Evolutionary conservation across 2,888 invertebrate genomes (phyloP).

Genomic region (Rosalia funebris): DNA sequence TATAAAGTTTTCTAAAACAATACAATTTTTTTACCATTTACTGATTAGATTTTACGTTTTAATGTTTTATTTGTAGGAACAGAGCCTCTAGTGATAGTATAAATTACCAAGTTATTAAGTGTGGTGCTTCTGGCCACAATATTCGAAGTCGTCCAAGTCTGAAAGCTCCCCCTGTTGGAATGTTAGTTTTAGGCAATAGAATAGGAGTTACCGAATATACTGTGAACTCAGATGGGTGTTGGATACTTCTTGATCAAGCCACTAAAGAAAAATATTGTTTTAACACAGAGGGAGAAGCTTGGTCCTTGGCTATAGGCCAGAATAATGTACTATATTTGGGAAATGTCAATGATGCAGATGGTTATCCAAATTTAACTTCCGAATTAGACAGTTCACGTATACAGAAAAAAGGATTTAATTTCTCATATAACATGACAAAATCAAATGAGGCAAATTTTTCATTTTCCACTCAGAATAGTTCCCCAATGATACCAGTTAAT

Average conservation of each 20-base stretch:
- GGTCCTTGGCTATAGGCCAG: slow-evolving; percentile 75
- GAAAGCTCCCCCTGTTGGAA: slow-evolving; percentile 75
- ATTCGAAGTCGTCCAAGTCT: slow-evolving; percentile 75
- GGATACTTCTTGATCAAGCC: slow-evolving; percentile 73
- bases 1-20: no score
- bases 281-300: slow-evolving; percentile 74
- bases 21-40: no score
- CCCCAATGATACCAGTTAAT: slow-evolving; percentile 38
- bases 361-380: slow-evolving; percentile 44
- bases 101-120: slow-evolving; percentile 75
- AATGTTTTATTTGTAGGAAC: slow-evolving; percentile 31
- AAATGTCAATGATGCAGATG: slow-evolving; percentile 60
- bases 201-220: slow-evolving; percentile 74
- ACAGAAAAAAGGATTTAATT: slow-evolving; percentile 69
- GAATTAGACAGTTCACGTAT: slow-evolving; percentile 44
- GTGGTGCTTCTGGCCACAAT: slow-evolving; percentile 81
- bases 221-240: slow-evolving; percentile 72
- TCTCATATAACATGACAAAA: slow-evolving; percentile 59
- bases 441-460: slow-evolving; percentile 42
- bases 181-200: slow-evolving; percentile 73
- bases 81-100: slow-evolving; percentile 49
- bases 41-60: neutral
- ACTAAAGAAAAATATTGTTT: slow-evolving; percentile 75
- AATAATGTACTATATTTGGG: slow-evolving; percentile 74
- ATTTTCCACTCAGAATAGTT: slow-evolving; percentile 36